phyloP scores from a whole-genome alignment of 2,888 invertebrate species.

The Scrobipalpa atriplicella region DNA sequence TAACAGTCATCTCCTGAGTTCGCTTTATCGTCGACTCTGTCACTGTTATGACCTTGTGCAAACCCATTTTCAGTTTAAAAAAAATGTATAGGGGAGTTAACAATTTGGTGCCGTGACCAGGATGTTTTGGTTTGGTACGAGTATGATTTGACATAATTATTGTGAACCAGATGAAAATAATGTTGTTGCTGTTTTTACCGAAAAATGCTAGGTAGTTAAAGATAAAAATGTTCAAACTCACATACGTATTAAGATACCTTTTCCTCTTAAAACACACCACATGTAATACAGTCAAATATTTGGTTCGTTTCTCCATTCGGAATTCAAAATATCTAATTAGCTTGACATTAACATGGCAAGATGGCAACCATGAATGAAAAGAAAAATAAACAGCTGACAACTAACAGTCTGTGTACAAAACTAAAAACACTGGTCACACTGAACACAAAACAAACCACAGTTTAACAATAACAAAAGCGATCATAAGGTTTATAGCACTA shows the following conservation, averaged over 20 bases:
- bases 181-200: too few relatives aligned
- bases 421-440: background rate
- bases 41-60: too few relatives aligned
- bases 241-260: background rate
- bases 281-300: background rate
- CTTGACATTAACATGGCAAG: background rate
- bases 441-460: background rate
- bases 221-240: background rate
- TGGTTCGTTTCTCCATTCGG: background rate
- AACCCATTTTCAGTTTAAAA: too few relatives aligned
- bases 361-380: background rate
- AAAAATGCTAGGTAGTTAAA: too few relatives aligned
- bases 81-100: background rate
- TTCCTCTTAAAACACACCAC: background rate
- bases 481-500: background rate
- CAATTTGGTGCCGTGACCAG: background rate
- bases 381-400: background rate
- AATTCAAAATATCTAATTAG: background rate
- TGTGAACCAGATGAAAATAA: too few relatives aligned
- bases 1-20: too few relatives aligned
- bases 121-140: background rate
- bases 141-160: background rate
- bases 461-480: conserved; percentile 6
- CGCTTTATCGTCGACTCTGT: too few relatives aligned
- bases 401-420: background rate